Conservation (phyloP, 2,113 vertebrate genomes). For the Chaetura pelagica region DNA sequence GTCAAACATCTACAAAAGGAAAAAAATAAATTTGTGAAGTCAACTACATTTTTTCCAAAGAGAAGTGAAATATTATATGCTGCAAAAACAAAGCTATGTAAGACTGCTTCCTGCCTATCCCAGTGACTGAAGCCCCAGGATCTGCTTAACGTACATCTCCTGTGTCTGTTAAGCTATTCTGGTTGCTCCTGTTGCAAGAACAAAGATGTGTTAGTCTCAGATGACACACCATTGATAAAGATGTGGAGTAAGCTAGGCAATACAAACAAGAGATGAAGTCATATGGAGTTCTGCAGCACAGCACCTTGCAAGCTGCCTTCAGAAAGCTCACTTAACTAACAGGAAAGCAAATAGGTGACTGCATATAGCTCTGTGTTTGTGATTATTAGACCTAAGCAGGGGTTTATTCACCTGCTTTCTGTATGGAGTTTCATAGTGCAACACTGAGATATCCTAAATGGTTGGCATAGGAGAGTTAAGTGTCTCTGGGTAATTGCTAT, state of each 20-base stretch:
- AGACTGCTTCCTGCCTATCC: neutral
- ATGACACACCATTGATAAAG: neutral
- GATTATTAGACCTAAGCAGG: neutral
- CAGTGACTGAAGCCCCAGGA: too few relatives aligned
- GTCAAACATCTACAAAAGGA: neutral
- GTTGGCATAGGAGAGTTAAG: neutral
- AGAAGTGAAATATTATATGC: neutral
- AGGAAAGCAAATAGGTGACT: neutral
- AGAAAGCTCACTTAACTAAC: neutral
- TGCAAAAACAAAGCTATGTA: neutral
- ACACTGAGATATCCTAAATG: neutral
- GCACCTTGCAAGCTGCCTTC: neutral
- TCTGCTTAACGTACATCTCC: rapidly evolving
- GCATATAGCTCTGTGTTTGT: neutral
- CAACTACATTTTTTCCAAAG: neutral
- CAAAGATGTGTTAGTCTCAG: neutral
- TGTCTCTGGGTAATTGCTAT: neutral
- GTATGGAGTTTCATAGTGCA: neutral
- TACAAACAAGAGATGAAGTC: neutral
- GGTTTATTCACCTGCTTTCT: neutral
- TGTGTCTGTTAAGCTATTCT: neutral
- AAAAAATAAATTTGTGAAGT: neutral
- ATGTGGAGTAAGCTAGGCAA: neutral
- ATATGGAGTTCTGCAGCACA: neutral
- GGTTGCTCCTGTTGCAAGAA: neutral